These are phyloP conservation scores for Drosophila takahashii DNA, from an alignment of 1,140 invertebrate genomes.

Conservation along the genomic window DNA sequence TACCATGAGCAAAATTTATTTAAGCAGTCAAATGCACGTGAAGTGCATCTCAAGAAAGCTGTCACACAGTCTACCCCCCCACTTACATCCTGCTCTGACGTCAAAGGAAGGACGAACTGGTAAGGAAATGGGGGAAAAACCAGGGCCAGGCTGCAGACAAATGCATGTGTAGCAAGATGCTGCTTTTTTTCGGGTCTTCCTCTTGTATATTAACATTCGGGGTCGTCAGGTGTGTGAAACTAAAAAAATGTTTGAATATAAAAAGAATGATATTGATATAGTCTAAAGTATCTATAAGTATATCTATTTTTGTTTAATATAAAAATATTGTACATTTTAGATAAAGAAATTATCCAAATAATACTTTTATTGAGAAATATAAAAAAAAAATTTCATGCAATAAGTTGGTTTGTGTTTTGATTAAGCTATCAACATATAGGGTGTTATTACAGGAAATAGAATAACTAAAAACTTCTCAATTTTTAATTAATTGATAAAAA, in stretches of 20 bases:
- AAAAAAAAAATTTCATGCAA: too few relatives aligned
- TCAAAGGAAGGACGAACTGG: conserved; percentile 9
- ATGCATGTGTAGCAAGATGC: conserved; percentile 53
- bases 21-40: conserved; percentile 82
- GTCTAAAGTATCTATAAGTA: too few relatives aligned
- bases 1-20: conserved; percentile 82
- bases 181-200: conserved; percentile 19
- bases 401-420: too few relatives aligned
- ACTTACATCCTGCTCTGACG: conserved; percentile 1
- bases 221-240: not conserved
- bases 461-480: not conserved
- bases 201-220: conserved; percentile 5
- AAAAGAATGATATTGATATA: not conserved
- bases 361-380: too few relatives aligned
- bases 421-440: too few relatives aligned
- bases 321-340: too few relatives aligned
- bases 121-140: conserved; percentile 1
- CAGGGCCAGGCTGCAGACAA: conserved; percentile 17
- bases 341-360: too few relatives aligned
- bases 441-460: too few relatives aligned
- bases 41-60: conserved; percentile 79
- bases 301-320: too few relatives aligned
- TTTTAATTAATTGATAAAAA: not conserved
- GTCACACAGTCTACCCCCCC: conserved; percentile 51
- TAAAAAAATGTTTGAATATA: not conserved